These are phyloP conservation scores for Poeciliopsis retropinna DNA, from an alignment of 2,113 vertebrate genomes.

Conservation along the genomic window DNA sequence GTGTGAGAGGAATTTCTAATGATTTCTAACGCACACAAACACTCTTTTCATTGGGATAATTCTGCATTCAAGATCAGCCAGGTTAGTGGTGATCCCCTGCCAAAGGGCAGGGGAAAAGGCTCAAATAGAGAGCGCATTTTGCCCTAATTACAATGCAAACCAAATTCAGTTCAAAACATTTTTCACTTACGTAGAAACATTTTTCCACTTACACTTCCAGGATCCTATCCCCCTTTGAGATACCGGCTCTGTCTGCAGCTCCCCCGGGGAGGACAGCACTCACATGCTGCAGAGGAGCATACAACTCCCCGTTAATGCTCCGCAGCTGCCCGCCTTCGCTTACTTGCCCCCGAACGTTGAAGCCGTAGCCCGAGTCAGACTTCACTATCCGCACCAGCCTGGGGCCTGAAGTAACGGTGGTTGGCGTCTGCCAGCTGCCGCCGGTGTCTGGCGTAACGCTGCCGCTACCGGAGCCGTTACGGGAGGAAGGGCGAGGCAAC, in stretches of 20 bases:
- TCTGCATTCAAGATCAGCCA: constrained; percentile 29
- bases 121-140: neutral
- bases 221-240: constrained; percentile 93
- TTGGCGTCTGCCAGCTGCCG: constrained; percentile 62
- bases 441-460: constrained; percentile 62
- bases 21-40: constrained; percentile 60
- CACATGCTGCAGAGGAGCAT: constrained; percentile 96
- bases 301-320: constrained; percentile 97
- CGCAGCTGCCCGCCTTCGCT: constrained; percentile 95
- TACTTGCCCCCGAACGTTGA: constrained; percentile 96
- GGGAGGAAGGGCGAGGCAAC: constrained; percentile 59
- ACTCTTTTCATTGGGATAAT: constrained; percentile 64
- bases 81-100: neutral
- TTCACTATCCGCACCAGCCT: constrained; percentile 93
- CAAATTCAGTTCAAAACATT: neutral
- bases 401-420: constrained; percentile 83
- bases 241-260: constrained; percentile 92
- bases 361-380: constrained; percentile 94
- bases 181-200: neutral
- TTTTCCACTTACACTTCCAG: constrained; percentile 91
- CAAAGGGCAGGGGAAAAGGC: too few species aligned
- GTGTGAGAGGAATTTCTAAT: constrained; percentile 76
- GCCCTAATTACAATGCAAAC: neutral
- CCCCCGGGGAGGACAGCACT: constrained; percentile 94
- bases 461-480: constrained; percentile 65